Conservation (phyloP, 2,888 invertebrate genomes). For the Neoascia interrupta region DNA sequence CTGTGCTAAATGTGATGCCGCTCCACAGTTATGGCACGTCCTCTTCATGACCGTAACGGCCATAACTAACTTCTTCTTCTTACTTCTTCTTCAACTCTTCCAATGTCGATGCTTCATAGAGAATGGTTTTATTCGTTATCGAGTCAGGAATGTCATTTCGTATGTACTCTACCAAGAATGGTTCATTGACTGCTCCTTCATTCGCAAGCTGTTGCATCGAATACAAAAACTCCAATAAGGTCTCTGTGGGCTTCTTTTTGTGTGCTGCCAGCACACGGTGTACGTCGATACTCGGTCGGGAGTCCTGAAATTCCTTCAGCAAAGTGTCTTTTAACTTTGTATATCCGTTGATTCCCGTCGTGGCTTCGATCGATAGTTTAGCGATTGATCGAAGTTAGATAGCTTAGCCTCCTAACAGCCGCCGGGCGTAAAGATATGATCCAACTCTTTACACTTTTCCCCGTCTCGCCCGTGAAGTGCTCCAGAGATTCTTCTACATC, state of each 20-base stretch:
- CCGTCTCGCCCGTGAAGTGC: no score
- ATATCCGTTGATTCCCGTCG: no score
- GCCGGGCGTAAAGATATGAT: no score
- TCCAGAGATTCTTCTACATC: no score
- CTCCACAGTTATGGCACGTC: constrained; percentile 4
- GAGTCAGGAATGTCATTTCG: not conserved
- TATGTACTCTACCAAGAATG: not conserved
- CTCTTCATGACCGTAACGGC: no score
- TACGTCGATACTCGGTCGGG: not conserved
- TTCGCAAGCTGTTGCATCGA: constrained; percentile 25
- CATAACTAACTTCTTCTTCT: not conserved
- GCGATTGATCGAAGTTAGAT: no score
- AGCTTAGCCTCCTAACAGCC: no score
- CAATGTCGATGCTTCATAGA: not conserved
- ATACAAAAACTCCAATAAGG: constrained; percentile 23
- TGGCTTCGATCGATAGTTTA: no score
- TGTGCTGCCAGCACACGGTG: constrained; percentile 11
- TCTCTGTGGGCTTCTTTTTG: constrained; percentile 7
- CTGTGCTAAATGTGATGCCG: not conserved
- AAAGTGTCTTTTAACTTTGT: constrained; percentile 1
- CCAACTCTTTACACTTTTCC: no score
- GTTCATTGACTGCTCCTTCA: not conserved
- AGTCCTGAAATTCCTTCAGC: constrained; percentile 17
- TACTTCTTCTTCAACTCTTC: not conserved
- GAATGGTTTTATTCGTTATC: not conserved